phyloP scores from a whole-genome alignment of 2,113 vertebrate species.

The Atlantisia rogersi region DNA sequence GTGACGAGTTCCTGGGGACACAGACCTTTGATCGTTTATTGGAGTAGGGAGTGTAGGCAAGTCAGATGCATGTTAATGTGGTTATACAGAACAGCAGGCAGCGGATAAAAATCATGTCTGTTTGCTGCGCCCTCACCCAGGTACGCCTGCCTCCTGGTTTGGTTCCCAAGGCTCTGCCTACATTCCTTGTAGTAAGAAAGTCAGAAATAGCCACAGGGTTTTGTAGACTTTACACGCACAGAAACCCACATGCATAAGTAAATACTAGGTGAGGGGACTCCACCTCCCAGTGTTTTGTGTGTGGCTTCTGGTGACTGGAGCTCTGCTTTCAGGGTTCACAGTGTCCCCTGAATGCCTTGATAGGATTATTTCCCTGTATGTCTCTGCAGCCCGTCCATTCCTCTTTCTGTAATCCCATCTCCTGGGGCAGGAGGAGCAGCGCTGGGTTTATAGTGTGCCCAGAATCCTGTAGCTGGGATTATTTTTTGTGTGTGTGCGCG shows the following conservation, averaged over 20 bases:
- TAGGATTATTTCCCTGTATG: conserved; percentile 45
- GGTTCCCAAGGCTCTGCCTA: conserved; percentile 34
- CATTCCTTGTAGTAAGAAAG: conserved; percentile 41
- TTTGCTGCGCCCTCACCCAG: neutral
- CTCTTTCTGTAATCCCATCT: conserved; percentile 61
- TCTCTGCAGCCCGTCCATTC: conserved; percentile 3
- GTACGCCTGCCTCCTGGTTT: neutral
- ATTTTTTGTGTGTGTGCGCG: neutral
- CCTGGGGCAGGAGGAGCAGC: conserved; percentile 39
- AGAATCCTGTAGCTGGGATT: conserved; percentile 43
- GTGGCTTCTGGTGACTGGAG: conserved; percentile 43
- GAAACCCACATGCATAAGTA: conserved; percentile 19
- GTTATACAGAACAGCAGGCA: conserved; percentile 40
- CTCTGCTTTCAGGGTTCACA: conserved; percentile 49
- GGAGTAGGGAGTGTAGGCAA: conserved; percentile 19
- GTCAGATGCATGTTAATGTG: conserved; percentile 19
- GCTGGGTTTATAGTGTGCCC: conserved; percentile 30
- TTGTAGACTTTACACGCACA: neutral
- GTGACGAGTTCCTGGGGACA: neutral
- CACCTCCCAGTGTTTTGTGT: conserved; percentile 34
- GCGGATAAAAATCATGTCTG: conserved; percentile 1
- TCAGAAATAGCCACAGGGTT: conserved; percentile 43
- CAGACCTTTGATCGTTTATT: conserved; percentile 36
- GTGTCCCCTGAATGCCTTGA: conserved; percentile 54
- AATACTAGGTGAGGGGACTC: conserved; percentile 32